Evolutionary conservation across 2,797 vertebrate genomes (phyloP), one percentile per base, ranked within the genome.

Genomic region (Myotis daubentonii): DNA sequence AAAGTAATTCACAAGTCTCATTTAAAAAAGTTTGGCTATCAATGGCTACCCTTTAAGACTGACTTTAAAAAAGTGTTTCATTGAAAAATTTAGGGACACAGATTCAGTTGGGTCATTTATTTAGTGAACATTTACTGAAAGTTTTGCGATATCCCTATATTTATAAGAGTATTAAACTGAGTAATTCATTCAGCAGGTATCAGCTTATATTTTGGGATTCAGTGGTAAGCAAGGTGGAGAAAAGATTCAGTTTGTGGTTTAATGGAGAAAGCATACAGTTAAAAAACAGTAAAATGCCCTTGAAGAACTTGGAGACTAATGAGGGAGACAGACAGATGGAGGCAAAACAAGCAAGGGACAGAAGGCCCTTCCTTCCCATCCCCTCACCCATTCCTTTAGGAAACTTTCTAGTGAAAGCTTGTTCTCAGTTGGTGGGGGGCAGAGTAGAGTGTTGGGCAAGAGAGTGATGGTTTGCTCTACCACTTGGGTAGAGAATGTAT

Each of bases 41-140:
- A 87, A 2, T 70, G 30, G 53, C 36, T 60, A 70, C 36, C 25
- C 53, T 89, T 85, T 53, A 44, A 53, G 66, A 53, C 20, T 79
- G 38, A 68, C n/a, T 92, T 87, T 81, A 47, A 47, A 87, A 68
- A 68, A 74, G 23, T 33, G 17, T 78, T 82, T 81, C 22, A 41
- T 53, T 80, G 81, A 47, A 65, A 72, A 62, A 53, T 72, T 72
- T 66, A 79, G n/a, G 28, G 19, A 57, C 41, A 55, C n/a, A 53
- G 36, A 51, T 33, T 95, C 19, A 76, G 0, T 36, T 65, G 91
- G 60, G 19, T 30, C 82, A 47, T 57, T 81, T 75, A 60, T 44
- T 93, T 93, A 62, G 57, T 5, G 4, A 36, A 80, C 62, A 87
- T 30, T 79, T 81, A 41, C 4, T 91, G 70, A 95, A 75, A 90